Evolutionary conservation across 1,140 invertebrate genomes (phyloP), one percentile per base, ranked within the genome.

Genomic region (Drosophila chauvacae): DNA sequence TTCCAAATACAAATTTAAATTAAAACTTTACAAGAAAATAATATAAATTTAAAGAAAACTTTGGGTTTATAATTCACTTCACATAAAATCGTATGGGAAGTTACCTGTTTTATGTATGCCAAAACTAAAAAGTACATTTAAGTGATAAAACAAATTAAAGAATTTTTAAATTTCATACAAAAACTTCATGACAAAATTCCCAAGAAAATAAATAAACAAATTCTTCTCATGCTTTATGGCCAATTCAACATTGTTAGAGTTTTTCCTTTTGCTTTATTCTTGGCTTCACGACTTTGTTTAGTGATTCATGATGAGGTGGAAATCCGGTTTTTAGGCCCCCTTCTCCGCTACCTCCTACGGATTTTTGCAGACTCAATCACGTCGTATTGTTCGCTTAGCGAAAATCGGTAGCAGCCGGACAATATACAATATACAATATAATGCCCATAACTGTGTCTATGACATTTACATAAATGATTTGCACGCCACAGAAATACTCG

Each of bases 401-500:
- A 58, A 72, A 77, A 63, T 63, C 61, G 28, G 62, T 82, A 78
- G 68, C 74, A 55, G 39, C 18, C 39, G 56, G 41, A 62, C n/a
- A 58, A 60, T 76, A 58, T 51, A 61, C 47, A 50, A 50, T n/a
- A 50, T 18, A 39, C 53, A 56, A 56, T 56, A 56, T 56, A 56
- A 69, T 77, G 62, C 20, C 64, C 47, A 48, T 71, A 56, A 59
- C 39, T 42, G 45, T 72, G 41, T 60, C 41, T 30, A 47, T 26
- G 23, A 26, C 26, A 79, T 87, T 86, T 86, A 58, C 80, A 82
- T 87, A 86, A 86, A 66, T 69, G 62, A 87, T 86, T 86, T 72
- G 63, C 79, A 76, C 71, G 77, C 70, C 47, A 68, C 62, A 65
- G 23, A 82, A 84, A 62, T 62, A 47, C 61, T 71, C 41, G 44